phyloP scores from a whole-genome alignment of 2,113 vertebrate genomes.

The Stegastes partitus region DNA sequence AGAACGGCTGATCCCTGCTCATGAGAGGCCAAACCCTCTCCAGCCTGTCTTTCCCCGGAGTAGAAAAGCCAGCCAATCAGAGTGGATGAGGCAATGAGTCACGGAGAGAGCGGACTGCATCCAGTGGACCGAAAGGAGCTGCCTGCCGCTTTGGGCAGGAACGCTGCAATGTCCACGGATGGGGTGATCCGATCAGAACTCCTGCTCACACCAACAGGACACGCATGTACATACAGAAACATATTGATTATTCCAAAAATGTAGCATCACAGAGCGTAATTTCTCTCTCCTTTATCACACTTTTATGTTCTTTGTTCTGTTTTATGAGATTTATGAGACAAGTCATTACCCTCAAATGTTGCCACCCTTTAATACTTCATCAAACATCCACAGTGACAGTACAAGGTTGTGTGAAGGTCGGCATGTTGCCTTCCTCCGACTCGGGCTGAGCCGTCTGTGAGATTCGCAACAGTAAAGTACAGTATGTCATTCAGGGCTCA shows the following conservation, averaged over 20 bases:
- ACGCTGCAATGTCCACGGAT: slow-evolving; percentile 34
- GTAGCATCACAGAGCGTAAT: background rate
- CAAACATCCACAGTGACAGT: slow-evolving; percentile 8
- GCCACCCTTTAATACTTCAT: slow-evolving; percentile 22
- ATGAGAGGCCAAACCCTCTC: slow-evolving; percentile 56
- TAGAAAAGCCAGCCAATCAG: slow-evolving; percentile 73
- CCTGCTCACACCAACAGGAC: slow-evolving; percentile 16
- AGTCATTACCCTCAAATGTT: slow-evolving; percentile 16
- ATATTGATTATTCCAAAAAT: too few species aligned
- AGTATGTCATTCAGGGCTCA: slow-evolving; percentile 11
- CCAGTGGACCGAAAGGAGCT: slow-evolving; percentile 69
- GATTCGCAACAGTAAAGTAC: slow-evolving; percentile 8
- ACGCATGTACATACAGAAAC: background rate
- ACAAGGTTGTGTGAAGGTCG: slow-evolving; percentile 80
- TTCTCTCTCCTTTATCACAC: background rate
- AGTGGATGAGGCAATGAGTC: slow-evolving; percentile 66
- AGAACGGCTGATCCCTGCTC: slow-evolving; percentile 64
- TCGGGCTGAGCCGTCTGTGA: slow-evolving; percentile 3
- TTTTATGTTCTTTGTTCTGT: background rate
- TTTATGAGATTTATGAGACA: slow-evolving; percentile 20
- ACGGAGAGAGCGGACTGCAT: slow-evolving; percentile 53
- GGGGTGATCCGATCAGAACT: slow-evolving; percentile 27
- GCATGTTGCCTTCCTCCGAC: slow-evolving; percentile 11
- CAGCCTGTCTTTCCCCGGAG: slow-evolving; percentile 56
- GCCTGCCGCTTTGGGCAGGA: slow-evolving; percentile 53